Percentiles rank a stretch among this genome's conserved stretches.
Evolutionary conservation across 2,113 vertebrate species (phyloP).

Genomic region (Corydoras sp.): DNA sequence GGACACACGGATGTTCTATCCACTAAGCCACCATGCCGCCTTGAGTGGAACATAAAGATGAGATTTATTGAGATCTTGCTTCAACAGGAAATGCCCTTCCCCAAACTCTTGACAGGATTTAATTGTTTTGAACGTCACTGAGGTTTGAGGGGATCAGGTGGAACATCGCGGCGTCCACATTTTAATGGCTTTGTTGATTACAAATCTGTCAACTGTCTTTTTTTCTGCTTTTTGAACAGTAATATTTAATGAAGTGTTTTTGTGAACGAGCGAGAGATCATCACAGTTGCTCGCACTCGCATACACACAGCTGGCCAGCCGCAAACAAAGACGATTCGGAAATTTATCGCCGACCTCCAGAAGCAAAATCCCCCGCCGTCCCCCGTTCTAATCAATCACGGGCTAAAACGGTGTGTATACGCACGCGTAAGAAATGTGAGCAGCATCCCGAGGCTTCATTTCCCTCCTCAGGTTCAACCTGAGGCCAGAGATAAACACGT

Average conservation of each 20-base stretch:
- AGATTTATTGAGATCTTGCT: no score
- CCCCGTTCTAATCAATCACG: constrained; percentile 15
- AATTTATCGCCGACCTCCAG: constrained; percentile 26
- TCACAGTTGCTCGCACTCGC: background rate
- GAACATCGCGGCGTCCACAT: no score
- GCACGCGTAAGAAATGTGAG: constrained; percentile 25
- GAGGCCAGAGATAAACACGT: constrained; percentile 33
- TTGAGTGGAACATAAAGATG: no score
- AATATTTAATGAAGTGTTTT: no score
- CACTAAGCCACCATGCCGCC: no score
- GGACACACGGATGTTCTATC: no score
- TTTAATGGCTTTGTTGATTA: background rate
- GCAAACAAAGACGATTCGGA: constrained; percentile 29
- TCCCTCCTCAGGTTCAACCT: constrained; percentile 24
- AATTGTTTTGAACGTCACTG: no score
- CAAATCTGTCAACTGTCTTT: background rate
- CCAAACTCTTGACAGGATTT: no score
- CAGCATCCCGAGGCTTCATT: constrained; percentile 18
- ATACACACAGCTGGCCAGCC: constrained; percentile 30
- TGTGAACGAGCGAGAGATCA: constrained; percentile 12
- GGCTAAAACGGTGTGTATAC: background rate
- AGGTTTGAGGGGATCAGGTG: no score
- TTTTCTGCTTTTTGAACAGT: no score
- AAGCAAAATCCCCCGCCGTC: constrained; percentile 4
- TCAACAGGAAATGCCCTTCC: no score